phyloP scores from a whole-genome alignment of 1,140 invertebrate genomes.

The Mactra quadrangularis region DNA sequence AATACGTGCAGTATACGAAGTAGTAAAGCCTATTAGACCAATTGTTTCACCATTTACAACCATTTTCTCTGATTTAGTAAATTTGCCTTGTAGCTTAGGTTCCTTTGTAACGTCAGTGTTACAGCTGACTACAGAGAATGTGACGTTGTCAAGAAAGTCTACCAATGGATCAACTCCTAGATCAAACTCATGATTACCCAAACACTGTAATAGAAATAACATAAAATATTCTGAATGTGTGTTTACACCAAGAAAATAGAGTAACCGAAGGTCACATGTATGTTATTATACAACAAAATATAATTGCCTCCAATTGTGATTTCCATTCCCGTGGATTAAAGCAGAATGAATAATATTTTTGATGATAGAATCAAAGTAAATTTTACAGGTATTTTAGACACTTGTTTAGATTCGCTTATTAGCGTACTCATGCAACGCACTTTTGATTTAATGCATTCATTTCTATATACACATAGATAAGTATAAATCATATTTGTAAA shows the following conservation, averaged over 20 bases:
- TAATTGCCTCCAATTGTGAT: not conserved
- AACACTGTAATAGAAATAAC: conserved; percentile 88
- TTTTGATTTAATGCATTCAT: no score
- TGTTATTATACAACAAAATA: not conserved
- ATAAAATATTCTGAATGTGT: conserved; percentile 81
- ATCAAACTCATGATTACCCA: conserved; percentile 98
- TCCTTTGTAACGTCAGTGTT: conserved; percentile 90
- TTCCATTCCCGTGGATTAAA: not conserved
- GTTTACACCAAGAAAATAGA: no score
- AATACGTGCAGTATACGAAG: conserved; percentile 89
- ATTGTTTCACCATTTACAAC: conserved; percentile 87
- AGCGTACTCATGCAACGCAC: no score
- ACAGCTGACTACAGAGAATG: conserved; percentile 90
- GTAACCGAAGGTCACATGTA: no score
- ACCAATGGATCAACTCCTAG: conserved; percentile 89
- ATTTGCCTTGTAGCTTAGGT: conserved; percentile 86
- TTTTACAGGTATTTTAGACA: no score
- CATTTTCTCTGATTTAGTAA: conserved; percentile 88
- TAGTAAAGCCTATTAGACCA: conserved; percentile 95
- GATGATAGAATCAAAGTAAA: no score
- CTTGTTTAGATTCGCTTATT: not conserved
- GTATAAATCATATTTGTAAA: no score
- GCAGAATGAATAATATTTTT: not conserved
- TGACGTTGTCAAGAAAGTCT: conserved; percentile 89
- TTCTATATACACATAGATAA: no score